These are phyloP conservation scores for Cochlearius cochlearius DNA, from an alignment of 2,113 vertebrate genomes.

Conservation along the genomic window DNA sequence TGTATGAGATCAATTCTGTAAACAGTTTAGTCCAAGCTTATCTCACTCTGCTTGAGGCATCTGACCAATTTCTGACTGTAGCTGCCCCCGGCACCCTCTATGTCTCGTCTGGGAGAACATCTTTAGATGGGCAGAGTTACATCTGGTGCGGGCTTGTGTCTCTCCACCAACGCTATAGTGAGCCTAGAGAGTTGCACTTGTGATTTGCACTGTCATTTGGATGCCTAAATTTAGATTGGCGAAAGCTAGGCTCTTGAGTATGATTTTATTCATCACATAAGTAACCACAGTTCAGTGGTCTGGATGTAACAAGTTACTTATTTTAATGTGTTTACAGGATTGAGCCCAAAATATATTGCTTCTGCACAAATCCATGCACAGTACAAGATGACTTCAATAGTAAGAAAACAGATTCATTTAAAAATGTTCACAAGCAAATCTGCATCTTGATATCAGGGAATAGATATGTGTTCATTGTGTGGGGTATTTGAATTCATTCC, in stretches of 20 bases:
- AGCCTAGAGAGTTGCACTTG: background rate
- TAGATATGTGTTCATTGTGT: slow-evolving; percentile 47
- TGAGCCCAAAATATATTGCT: slow-evolving; percentile 42
- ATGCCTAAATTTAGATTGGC: background rate
- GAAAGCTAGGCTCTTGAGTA: background rate
- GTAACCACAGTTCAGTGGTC: background rate
- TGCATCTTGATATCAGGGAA: slow-evolving; percentile 66
- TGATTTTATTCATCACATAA: background rate
- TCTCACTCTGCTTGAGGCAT: background rate
- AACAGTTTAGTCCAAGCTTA: slow-evolving; percentile 10
- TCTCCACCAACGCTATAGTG: background rate
- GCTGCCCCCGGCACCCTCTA: background rate
- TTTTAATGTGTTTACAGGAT: slow-evolving; percentile 36
- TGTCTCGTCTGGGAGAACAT: background rate
- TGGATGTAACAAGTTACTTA: background rate
- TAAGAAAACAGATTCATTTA: background rate
- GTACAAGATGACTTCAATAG: background rate
- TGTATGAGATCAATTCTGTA: slow-evolving; percentile 45
- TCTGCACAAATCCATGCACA: slow-evolving; percentile 43
- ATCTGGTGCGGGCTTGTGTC: background rate
- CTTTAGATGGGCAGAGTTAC: background rate
- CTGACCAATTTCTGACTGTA: background rate
- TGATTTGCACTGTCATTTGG: background rate
- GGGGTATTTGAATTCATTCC: slow-evolving; percentile 60
- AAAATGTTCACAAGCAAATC: slow-evolving; percentile 14